phyloP scores from a whole-genome alignment of 1,140 invertebrate species.

The Trachymyrmex septentrionalis region DNA sequence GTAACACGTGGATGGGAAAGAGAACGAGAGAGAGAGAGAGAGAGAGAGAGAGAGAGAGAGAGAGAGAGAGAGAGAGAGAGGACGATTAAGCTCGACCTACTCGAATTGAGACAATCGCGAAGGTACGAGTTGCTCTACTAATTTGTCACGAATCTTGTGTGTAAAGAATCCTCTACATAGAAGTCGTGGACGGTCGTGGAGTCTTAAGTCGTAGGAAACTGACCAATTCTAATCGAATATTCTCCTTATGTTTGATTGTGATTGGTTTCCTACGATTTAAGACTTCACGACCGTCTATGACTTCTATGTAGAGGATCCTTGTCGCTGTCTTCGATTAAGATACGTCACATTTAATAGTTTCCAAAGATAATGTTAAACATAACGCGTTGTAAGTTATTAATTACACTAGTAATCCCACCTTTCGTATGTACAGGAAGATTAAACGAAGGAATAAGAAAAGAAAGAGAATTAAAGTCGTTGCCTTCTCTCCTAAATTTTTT shows the following conservation, averaged over 20 bases:
- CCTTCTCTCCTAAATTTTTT: neutral
- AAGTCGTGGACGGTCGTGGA: no score
- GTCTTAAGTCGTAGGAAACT: no score
- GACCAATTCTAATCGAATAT: no score
- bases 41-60: neutral
- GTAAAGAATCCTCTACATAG: neutral
- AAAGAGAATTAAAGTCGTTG: neutral
- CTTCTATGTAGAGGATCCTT: no score
- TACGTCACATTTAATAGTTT: slow-evolving; percentile 29
- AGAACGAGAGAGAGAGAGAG: slow-evolving; percentile 11
- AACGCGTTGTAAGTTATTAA: slow-evolving; percentile 8
- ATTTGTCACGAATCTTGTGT: slow-evolving; percentile 27
- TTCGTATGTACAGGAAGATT: neutral
- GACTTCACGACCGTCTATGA: no score
- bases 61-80: neutral
- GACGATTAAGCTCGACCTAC: slow-evolving; percentile 7
- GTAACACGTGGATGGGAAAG: slow-evolving; percentile 44
- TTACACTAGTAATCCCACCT: neutral
- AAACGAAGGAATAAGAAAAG: neutral
- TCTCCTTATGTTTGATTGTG: no score
- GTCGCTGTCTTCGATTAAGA: slow-evolving; percentile 6
- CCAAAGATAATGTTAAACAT: neutral
- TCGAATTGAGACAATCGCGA: slow-evolving; percentile 49
- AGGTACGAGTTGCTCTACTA: slow-evolving; percentile 19
- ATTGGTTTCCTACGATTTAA: no score